phyloP scores from a whole-genome alignment of 2,888 invertebrate species.

The Drosophila antonietae region DNA sequence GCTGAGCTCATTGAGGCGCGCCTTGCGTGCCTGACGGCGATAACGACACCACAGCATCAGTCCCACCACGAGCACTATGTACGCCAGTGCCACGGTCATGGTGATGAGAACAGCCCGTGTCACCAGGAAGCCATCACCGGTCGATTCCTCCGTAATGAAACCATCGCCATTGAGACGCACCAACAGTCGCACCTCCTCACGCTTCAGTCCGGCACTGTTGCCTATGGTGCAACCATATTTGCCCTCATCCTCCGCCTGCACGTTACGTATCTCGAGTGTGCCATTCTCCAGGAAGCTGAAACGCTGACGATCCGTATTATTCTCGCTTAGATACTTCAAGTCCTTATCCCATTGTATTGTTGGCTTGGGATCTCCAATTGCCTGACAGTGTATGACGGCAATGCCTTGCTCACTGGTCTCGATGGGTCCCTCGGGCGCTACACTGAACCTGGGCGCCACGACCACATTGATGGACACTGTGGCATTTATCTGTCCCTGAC shows the following conservation, averaged over 20 bases:
- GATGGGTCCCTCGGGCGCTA: slow-evolving; percentile 90
- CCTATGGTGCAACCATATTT: slow-evolving; percentile 98
- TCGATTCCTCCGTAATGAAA: slow-evolving; percentile 83
- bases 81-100: slow-evolving; percentile 95
- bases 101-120: slow-evolving; percentile 96
- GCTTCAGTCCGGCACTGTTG: slow-evolving; percentile 94
- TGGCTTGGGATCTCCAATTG: slow-evolving; percentile 94
- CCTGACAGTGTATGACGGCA: slow-evolving; percentile 92
- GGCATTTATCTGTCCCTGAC: slow-evolving; percentile 92
- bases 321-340: slow-evolving; percentile 86
- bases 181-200: slow-evolving; percentile 91
- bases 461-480: slow-evolving; percentile 93
- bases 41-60: slow-evolving; percentile 96
- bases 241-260: slow-evolving; percentile 92
- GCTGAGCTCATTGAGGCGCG: slow-evolving; percentile 86
- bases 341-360: slow-evolving; percentile 97
- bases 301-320: slow-evolving; percentile 85
- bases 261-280: slow-evolving; percentile 91
- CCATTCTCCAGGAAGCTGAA: slow-evolving; percentile 92
- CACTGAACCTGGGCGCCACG: slow-evolving; percentile 92
- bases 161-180: slow-evolving; percentile 89
- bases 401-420: slow-evolving; percentile 90
- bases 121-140: slow-evolving; percentile 90
- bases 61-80: slow-evolving; percentile 95
- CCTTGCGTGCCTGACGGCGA: slow-evolving; percentile 86